Evolutionary conservation across 2,797 vertebrate genomes (phyloP).

Genomic region (Macropus fuliginosus): DNA sequence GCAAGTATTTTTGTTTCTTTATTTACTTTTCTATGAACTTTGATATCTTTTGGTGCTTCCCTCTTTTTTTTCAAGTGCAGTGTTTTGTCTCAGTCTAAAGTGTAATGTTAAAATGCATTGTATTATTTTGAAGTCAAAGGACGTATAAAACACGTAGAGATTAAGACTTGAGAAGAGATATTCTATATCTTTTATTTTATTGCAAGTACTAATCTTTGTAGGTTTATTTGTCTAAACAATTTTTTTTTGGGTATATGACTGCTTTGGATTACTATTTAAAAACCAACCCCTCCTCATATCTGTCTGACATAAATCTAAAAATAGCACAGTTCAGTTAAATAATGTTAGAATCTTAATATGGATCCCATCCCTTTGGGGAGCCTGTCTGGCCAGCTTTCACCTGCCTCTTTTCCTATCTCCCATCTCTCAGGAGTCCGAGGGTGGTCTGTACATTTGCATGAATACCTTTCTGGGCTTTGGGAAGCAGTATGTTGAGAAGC

Average conservation of each 20-base stretch:
- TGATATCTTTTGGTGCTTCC: conserved; percentile 68
- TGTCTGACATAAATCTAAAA: not conserved
- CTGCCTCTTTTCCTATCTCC: not conserved
- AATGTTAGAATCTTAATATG: not conserved
- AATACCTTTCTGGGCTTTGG: conserved; percentile 98
- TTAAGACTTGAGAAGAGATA: conserved; percentile 76
- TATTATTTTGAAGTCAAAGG: conserved; percentile 85
- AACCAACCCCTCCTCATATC: not conserved
- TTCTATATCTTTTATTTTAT: conserved; percentile 83
- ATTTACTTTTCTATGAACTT: conserved; percentile 81
- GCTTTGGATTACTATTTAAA: not conserved
- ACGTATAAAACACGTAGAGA: conserved; percentile 80
- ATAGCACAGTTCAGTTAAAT: not conserved
- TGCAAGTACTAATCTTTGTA: conserved; percentile 81
- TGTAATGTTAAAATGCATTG: conserved; percentile 60
- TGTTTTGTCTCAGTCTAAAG: conserved; percentile 57
- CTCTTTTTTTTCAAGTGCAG: conserved; percentile 62
- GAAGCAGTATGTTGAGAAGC: conserved; percentile 94
- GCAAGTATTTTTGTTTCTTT: conserved; percentile 86
- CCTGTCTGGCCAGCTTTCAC: conserved; percentile 9
- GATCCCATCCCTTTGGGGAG: conserved; percentile 19
- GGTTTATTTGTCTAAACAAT: conserved; percentile 64
- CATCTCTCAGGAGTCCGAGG: conserved; percentile 92
- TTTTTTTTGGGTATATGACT: conserved; percentile 65
- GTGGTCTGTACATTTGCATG: conserved; percentile 98